These are phyloP conservation scores for Pachymerium ferrugineum DNA, from an alignment of 2,888 invertebrate genomes.

Conservation along the genomic window DNA sequence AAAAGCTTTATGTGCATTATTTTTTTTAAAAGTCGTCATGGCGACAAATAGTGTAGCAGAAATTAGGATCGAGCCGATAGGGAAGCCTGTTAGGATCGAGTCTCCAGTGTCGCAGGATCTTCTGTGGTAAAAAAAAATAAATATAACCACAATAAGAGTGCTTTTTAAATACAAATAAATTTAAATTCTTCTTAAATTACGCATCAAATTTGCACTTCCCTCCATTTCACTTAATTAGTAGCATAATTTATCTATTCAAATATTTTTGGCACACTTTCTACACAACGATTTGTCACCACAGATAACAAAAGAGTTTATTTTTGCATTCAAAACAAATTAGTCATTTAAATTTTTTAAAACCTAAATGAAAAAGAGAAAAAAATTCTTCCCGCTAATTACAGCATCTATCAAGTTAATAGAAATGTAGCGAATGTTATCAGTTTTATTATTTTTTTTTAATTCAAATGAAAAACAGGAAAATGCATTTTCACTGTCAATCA, in stretches of 20 bases:
- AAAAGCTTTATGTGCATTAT: too few species aligned
- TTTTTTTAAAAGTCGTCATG: neutral
- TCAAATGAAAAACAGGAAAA: neutral
- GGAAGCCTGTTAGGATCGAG: neutral
- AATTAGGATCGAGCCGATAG: neutral
- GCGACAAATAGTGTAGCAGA: neutral
- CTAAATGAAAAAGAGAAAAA: neutral
- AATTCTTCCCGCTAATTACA: neutral
- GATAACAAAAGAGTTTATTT: constrained; percentile 4
- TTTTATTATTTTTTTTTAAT: neutral
- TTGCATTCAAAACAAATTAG: constrained; percentile 5
- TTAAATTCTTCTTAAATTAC: neutral
- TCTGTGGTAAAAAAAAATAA: neutral
- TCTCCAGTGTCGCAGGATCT: neutral
- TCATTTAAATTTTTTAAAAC: neutral
- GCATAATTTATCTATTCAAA: neutral
- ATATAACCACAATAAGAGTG: neutral
- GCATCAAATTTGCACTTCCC: neutral
- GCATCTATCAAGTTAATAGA: neutral
- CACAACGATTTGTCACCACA: neutral
- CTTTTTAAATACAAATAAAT: neutral
- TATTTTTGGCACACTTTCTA: neutral
- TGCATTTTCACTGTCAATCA: neutral
- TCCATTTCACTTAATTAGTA: neutral
- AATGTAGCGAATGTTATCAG: neutral